phyloP scores from a whole-genome alignment of 2,888 invertebrate genomes.

The Yponomeuta evonymella region DNA sequence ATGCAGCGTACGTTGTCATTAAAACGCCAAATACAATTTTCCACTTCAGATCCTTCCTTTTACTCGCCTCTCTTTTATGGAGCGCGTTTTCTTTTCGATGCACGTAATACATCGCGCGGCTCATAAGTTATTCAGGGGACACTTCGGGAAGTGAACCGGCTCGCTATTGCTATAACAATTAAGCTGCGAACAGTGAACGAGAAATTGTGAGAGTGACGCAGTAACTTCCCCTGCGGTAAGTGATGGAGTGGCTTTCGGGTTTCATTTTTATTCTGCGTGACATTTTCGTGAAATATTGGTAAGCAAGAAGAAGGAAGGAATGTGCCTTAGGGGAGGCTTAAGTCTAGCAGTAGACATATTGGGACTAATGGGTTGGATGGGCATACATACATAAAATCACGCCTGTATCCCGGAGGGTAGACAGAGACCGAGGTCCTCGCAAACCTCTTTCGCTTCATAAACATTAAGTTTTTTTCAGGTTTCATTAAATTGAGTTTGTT shows the following conservation, averaged over 20 bases:
- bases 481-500: too few species aligned
- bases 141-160: conserved; percentile 4
- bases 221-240: neutral
- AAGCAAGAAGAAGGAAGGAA: too few species aligned
- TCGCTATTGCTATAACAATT: conserved; percentile 3
- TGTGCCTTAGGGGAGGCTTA: too few species aligned
- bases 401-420: too few species aligned
- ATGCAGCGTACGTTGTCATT: too few species aligned
- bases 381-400: too few species aligned
- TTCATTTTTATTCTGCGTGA: neutral
- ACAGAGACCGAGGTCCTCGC: too few species aligned
- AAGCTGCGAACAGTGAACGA: neutral
- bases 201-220: neutral
- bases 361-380: too few species aligned
- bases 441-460: too few species aligned
- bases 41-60: neutral
- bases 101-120: conserved; percentile 7
- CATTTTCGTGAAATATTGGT: neutral
- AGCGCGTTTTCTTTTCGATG: neutral
- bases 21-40: too few species aligned
- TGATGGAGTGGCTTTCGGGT: neutral
- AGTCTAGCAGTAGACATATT: too few species aligned
- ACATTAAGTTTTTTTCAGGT: too few species aligned
- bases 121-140: conserved; percentile 8
- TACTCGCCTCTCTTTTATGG: neutral